Percentiles rank a stretch among this genome's conserved stretches.
These are phyloP conservation scores for Teinopalpus imperialis DNA, from an alignment of 2,888 invertebrate genomes.

Conservation along the genomic window DNA sequence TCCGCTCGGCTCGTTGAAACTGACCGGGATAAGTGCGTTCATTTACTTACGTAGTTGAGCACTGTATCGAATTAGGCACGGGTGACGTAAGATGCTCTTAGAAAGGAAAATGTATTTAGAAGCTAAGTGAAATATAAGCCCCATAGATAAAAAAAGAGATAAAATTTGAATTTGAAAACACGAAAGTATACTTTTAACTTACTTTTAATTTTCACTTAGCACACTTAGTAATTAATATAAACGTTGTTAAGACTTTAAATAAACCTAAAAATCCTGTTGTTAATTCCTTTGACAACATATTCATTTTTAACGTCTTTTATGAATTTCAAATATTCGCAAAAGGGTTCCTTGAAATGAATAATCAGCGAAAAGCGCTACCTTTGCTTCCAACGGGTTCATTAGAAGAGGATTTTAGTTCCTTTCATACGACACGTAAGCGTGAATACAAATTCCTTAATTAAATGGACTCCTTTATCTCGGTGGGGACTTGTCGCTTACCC, in stretches of 20 bases:
- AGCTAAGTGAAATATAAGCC: slow-evolving; percentile 5
- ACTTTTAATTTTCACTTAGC: too few relatives aligned
- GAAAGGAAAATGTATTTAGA: slow-evolving; percentile 1
- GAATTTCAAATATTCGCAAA: not conserved
- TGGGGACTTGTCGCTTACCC: slow-evolving; percentile 8
- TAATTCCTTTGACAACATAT: not conserved
- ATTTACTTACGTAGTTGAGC: slow-evolving; percentile 25
- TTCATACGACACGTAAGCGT: slow-evolving; percentile 20
- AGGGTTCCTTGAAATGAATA: not conserved
- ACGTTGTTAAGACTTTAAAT: too few relatives aligned
- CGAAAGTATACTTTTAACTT: too few relatives aligned
- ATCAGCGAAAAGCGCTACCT: slow-evolving; percentile 1
- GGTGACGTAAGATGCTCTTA: slow-evolving; percentile 20
- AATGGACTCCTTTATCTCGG: slow-evolving; percentile 20
- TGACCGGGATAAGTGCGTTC: slow-evolving; percentile 51
- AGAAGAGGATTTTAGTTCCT: slow-evolving; percentile 13
- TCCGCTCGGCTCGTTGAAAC: slow-evolving; percentile 56
- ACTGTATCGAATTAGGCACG: slow-evolving; percentile 24
- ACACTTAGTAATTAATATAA: too few relatives aligned
- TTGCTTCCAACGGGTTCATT: slow-evolving; percentile 10
- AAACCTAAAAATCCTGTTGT: too few relatives aligned
- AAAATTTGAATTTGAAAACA: too few relatives aligned
- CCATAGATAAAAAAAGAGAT: too few relatives aligned
- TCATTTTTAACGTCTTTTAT: not conserved
- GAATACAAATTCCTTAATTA: slow-evolving; percentile 22